Conservation (phyloP, 2,888 invertebrate species). For the Dascillus cervinus region DNA sequence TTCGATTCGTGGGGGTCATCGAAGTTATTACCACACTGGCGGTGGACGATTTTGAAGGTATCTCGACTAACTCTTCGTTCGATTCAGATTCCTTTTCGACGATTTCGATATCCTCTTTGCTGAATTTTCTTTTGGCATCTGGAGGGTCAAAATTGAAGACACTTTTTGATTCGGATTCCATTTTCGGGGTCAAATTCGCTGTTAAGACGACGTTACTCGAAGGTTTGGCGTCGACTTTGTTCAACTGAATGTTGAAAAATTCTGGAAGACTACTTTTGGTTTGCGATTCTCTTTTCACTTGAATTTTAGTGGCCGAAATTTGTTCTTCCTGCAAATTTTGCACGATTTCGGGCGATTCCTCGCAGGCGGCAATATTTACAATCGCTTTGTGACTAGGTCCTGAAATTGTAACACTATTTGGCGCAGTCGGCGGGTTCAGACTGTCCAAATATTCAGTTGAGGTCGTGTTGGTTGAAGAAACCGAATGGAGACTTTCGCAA, state of each 20-base stretch:
- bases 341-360: constrained; percentile 3
- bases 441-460: constrained; percentile 15
- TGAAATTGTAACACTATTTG: constrained; percentile 28
- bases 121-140: constrained; percentile 38
- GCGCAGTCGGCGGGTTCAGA: constrained; percentile 11
- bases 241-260: constrained; percentile 62
- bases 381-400: constrained; percentile 37
- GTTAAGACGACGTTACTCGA: constrained; percentile 58
- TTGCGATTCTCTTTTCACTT: constrained; percentile 48
- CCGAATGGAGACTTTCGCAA: constrained; percentile 13
- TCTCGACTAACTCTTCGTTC: constrained; percentile 20
- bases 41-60: constrained; percentile 17
- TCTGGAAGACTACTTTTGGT: constrained; percentile 47
- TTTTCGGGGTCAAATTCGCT: constrained; percentile 47
- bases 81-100: constrained; percentile 33
- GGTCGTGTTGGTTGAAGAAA: constrained; percentile 9
- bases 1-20: constrained; percentile 17
- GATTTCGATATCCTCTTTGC: constrained; percentile 44
- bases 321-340: constrained; percentile 34
- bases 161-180: constrained; percentile 24
- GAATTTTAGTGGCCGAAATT: constrained; percentile 50
- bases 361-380: constrained; percentile 20
- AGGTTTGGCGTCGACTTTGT: constrained; percentile 59
- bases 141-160: constrained; percentile 25
- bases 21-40: constrained; percentile 20